Conservation (phyloP, 2,888 invertebrate species). For the Drosophila antonietae region DNA sequence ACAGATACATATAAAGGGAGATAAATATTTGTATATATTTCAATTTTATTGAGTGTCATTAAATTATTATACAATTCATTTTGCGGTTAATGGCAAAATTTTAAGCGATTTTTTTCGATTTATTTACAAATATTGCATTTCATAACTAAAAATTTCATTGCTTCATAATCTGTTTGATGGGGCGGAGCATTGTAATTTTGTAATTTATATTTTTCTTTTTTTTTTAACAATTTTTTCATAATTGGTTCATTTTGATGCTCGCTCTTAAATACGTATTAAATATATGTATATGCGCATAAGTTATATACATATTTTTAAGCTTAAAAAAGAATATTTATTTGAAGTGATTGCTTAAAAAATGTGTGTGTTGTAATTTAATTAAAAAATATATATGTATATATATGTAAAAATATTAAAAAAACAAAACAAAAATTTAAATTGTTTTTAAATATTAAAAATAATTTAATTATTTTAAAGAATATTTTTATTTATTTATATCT, state of each 20-base stretch:
- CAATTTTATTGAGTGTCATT: slow-evolving; percentile 62
- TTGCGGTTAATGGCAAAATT: slow-evolving; percentile 40
- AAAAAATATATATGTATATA: too few species aligned
- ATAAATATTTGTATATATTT: slow-evolving; percentile 20
- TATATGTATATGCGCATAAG: too few species aligned
- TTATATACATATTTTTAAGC: background rate
- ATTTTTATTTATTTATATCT: too few species aligned
- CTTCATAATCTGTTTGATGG: background rate
- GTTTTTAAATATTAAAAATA: too few species aligned
- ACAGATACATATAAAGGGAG: background rate
- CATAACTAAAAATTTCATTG: slow-evolving; percentile 10
- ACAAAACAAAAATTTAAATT: too few species aligned
- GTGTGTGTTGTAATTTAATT: too few species aligned
- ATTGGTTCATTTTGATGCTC: background rate
- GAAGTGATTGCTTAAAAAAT: too few species aligned
- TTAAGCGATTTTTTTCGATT: slow-evolving; percentile 14
- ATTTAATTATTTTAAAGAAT: too few species aligned
- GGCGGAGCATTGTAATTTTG: background rate
- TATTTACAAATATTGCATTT: slow-evolving; percentile 14
- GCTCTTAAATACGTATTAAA: too few species aligned
- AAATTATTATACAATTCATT: slow-evolving; percentile 62
- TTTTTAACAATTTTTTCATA: background rate
- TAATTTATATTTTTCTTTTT: background rate
- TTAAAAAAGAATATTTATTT: too few species aligned
- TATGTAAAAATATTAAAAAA: too few species aligned